phyloP scores from a whole-genome alignment of 2,113 vertebrate species.

The Orycteropus afer region DNA sequence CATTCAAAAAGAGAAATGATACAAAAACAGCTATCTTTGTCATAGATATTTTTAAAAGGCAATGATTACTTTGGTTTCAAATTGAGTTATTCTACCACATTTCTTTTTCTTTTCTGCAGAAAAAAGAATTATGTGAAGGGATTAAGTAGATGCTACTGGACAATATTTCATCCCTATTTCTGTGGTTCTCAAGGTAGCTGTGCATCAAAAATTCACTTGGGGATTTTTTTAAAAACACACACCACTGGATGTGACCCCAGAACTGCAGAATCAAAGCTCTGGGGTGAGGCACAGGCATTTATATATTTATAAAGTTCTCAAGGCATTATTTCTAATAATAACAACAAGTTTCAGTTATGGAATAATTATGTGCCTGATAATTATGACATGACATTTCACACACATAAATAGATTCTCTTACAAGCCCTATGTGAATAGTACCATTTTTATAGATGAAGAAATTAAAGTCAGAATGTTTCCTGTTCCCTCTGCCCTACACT shows the following conservation, averaged over 20 bases:
- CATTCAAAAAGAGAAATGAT: not conserved
- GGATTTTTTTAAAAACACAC: not conserved
- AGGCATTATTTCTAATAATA: not conserved
- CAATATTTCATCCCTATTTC: not conserved
- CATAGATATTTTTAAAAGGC: not conserved
- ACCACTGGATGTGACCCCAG: not conserved
- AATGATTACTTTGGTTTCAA: not conserved
- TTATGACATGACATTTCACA: not conserved
- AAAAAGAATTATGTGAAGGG: not conserved
- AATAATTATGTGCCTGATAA: not conserved
- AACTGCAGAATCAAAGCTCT: not conserved
- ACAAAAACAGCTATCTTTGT: not conserved
- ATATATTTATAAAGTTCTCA: not conserved
- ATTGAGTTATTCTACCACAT: not conserved
- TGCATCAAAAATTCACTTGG: not conserved
- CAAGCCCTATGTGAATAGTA: not conserved
- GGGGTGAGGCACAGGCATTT: not conserved
- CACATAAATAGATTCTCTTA: not conserved
- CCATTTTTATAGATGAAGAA: conserved; percentile 28
- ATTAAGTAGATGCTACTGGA: not conserved
- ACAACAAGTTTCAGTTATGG: not conserved
- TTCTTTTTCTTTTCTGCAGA: not conserved
- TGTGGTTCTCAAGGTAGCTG: not conserved
- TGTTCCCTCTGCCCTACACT: not conserved
- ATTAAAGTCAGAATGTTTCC: not conserved